Conservation (phyloP, 2,888 invertebrate species). For the Brachyptera putata region DNA sequence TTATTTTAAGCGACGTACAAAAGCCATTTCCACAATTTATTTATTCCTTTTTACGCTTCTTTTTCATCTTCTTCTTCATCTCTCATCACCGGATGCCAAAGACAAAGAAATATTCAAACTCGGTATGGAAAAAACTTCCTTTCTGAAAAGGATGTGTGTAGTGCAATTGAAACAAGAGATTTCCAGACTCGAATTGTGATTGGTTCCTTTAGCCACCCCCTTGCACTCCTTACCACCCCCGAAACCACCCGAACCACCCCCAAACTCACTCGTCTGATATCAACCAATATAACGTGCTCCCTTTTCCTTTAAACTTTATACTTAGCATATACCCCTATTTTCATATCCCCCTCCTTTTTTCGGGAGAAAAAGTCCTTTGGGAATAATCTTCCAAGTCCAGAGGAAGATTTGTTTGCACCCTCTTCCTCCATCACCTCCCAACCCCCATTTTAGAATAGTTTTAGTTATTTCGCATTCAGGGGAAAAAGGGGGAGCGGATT, state of each 20-base stretch:
- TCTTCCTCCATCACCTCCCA: slow-evolving; percentile 6
- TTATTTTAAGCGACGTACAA: neutral
- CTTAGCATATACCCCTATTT: slow-evolving; percentile 20
- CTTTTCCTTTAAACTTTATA: slow-evolving; percentile 18
- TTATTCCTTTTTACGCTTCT: too few relatives aligned
- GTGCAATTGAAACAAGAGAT: slow-evolving; percentile 15
- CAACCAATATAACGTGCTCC: slow-evolving; percentile 19
- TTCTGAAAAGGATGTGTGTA: neutral
- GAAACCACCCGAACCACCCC: too few relatives aligned
- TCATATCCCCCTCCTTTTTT: slow-evolving; percentile 16
- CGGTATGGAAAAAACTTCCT: neutral
- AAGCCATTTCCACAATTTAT: slow-evolving; percentile 13
- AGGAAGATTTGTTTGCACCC: slow-evolving; percentile 35
- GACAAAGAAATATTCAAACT: slow-evolving; percentile 17
- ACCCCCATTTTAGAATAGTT: slow-evolving; percentile 1
- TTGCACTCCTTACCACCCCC: too few relatives aligned
- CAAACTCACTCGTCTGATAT: slow-evolving; percentile 12
- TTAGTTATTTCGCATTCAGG: slow-evolving; percentile 7
- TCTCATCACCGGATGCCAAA: slow-evolving; percentile 11
- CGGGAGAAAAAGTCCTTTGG: slow-evolving; percentile 25
- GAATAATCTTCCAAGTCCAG: slow-evolving; percentile 34
- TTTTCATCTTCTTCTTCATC: neutral
- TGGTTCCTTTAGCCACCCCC: slow-evolving; percentile 24
- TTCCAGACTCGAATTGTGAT: slow-evolving; percentile 24
- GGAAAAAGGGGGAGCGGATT: neutral